These are phyloP conservation scores for Myotis myotis DNA, from an alignment of 2,797 vertebrate genomes.

Conservation along the genomic window DNA sequence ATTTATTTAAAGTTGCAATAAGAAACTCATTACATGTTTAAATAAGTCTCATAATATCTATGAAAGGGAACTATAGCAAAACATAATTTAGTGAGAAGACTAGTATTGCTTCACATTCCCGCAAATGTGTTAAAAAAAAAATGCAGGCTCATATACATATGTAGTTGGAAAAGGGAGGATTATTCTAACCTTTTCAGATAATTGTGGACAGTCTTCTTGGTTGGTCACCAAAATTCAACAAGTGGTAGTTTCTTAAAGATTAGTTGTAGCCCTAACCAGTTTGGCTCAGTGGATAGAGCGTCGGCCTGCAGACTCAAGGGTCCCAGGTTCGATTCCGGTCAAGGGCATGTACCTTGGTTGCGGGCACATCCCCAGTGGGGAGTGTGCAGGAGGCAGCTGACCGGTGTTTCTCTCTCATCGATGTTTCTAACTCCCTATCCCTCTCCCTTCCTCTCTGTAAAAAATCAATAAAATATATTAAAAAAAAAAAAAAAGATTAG, in stretches of 20 bases:
- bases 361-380: no score
- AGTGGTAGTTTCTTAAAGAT: not conserved
- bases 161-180: not conserved
- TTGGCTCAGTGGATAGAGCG: no score
- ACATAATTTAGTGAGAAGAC: not conserved
- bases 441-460: no score
- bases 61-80: not conserved
- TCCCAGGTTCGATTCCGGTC: no score
- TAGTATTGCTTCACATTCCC: not conserved
- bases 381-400: no score
- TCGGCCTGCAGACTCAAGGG: no score
- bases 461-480: no score
- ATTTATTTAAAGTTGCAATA: not conserved
- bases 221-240: not conserved
- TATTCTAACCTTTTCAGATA: not conserved
- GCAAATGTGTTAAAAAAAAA: not conserved
- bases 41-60: not conserved
- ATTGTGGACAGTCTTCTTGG: not conserved
- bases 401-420: no score
- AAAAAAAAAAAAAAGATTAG: not conserved
- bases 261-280: not conserved
- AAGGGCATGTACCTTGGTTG: no score
- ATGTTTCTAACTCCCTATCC: no score
- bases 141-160: not conserved
- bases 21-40: not conserved